A percentile compares a stretch with the other conserved stretches of the same genome.
Conservation (phyloP, 2,113 vertebrate species). For the Cololabis saira region DNA sequence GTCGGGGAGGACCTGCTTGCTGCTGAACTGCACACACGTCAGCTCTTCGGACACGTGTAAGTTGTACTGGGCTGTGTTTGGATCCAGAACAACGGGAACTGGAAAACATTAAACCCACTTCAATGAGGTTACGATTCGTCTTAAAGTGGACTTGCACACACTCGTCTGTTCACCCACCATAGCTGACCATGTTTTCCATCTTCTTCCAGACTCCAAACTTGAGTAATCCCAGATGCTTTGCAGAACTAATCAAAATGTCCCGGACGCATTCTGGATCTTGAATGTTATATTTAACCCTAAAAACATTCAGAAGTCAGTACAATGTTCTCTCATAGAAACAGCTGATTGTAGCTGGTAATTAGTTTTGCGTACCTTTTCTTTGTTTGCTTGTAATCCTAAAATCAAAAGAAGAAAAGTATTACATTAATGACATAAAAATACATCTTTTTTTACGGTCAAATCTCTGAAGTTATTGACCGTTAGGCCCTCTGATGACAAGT, state of each 20-base stretch:
- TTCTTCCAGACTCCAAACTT: constrained; percentile 68
- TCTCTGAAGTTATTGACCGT: no score
- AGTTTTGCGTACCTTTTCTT: constrained; percentile 56
- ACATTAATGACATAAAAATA: not conserved
- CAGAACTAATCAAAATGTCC: constrained; percentile 69
- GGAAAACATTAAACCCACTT: not conserved
- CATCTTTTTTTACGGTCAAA: no score
- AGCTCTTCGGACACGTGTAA: constrained; percentile 69
- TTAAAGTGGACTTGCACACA: not conserved
- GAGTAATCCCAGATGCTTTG: constrained; percentile 64
- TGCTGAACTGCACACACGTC: constrained; percentile 59
- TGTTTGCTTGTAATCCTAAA: constrained; percentile 72
- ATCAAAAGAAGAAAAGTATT: constrained; percentile 2
- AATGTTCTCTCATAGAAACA: not conserved
- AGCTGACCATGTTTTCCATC: constrained; percentile 44
- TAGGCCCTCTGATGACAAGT: accelerated
- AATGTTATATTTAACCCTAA: constrained; percentile 54
- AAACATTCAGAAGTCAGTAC: constrained; percentile 19
- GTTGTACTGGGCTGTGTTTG: constrained; percentile 73
- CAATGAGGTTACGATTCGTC: not conserved
- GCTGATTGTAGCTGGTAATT: not conserved
- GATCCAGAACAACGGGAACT: constrained; percentile 75
- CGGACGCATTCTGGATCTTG: constrained; percentile 57
- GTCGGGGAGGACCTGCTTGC: constrained; percentile 49
- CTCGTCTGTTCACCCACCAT: constrained; percentile 48